Percentiles rank a stretch among this genome's conserved stretches.
Evolutionary conservation across 2,888 invertebrate species (phyloP).

Genomic region (Apotomis turbidana): DNA sequence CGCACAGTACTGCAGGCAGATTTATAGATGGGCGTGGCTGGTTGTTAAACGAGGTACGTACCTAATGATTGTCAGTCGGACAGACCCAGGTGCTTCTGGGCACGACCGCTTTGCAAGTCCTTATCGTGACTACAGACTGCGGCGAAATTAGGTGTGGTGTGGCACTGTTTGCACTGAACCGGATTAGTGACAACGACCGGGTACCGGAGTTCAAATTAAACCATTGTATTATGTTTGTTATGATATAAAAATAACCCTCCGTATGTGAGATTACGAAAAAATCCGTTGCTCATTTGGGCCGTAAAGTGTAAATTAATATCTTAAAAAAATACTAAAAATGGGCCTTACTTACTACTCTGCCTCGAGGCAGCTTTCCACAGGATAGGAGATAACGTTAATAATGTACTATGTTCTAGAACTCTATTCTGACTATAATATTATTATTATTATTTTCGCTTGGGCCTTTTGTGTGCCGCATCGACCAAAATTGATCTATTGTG

Average conservation of each 20-base stretch:
- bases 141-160: constrained; percentile 25
- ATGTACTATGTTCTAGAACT: no score
- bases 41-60: constrained; percentile 27
- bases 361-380: no score
- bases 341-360: no score
- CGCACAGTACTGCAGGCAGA: constrained; percentile 14
- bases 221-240: neutral
- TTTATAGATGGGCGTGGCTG: constrained; percentile 36
- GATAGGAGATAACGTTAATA: no score
- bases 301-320: no score
- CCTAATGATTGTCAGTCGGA: constrained; percentile 20
- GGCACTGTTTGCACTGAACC: constrained; percentile 20
- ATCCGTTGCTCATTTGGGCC: neutral
- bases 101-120: constrained; percentile 33
- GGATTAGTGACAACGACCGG: constrained; percentile 18
- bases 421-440: no score
- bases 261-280: neutral
- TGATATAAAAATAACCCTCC: neutral
- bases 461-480: no score
- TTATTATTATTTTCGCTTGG: no score
- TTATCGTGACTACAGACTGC: constrained; percentile 33
- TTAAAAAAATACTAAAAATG: no score
- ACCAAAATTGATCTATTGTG: no score
- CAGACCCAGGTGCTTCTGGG: constrained; percentile 39
- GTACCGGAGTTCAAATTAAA: neutral